Conservation (phyloP, 2,888 invertebrate genomes). For the Acanthoscelides obtectus region DNA sequence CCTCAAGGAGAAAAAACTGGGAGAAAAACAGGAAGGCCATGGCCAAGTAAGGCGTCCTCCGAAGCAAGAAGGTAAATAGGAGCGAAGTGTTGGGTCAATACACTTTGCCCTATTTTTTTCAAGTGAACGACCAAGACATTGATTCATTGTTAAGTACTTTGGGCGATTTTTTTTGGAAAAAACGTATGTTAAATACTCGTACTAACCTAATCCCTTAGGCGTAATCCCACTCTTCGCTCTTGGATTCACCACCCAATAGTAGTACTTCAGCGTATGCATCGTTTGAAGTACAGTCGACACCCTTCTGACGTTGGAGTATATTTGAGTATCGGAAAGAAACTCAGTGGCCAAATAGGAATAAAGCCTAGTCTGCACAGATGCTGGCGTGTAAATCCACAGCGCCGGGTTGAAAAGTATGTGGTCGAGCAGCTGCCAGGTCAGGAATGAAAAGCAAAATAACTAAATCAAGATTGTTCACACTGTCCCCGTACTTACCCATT, state of each 20-base stretch:
- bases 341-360: constrained; percentile 99
- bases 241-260: constrained; percentile 98
- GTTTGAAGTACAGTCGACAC: constrained; percentile 97
- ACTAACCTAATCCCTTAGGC: constrained; percentile 85
- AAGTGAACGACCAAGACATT: too few species aligned
- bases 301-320: constrained; percentile 92
- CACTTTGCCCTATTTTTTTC: too few species aligned
- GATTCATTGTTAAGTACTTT: too few species aligned
- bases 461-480: constrained; percentile 62
- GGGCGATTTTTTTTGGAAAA: too few species aligned
- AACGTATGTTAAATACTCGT: background rate
- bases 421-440: constrained; percentile 95
- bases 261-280: constrained; percentile 97
- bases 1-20: too few species aligned
- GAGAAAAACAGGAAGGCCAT: too few species aligned
- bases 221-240: constrained; percentile 90
- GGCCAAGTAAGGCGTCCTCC: too few species aligned
- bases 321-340: constrained; percentile 95
- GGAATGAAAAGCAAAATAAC: constrained; percentile 87
- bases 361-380: constrained; percentile 89
- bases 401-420: constrained; percentile 99
- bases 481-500: constrained; percentile 53
- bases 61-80: too few species aligned
- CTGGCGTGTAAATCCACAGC: constrained; percentile 97
- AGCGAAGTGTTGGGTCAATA: too few species aligned